Evolutionary conservation across 1,140 invertebrate genomes (phyloP).

Genomic region (Venustaconcha ellipsiformis): DNA sequence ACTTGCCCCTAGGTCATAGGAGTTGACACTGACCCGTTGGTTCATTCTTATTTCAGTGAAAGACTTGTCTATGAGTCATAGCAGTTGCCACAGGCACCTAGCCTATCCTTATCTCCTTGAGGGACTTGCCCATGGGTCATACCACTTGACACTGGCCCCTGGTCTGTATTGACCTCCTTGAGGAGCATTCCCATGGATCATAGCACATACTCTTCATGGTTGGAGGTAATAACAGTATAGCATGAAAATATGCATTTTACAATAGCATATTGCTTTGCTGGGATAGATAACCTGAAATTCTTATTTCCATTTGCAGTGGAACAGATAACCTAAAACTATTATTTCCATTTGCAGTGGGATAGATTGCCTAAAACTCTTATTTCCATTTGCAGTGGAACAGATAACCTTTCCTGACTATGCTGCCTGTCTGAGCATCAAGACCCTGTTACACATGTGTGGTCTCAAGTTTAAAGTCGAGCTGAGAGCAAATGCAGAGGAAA

Average conservation of each 20-base stretch:
- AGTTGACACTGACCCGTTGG: too few species aligned
- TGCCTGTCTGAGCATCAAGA: constrained; percentile 89
- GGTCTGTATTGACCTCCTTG: neutral
- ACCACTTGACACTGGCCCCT: too few species aligned
- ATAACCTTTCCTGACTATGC: constrained; percentile 92
- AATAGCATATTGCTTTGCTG: neutral
- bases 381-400: constrained; percentile 78
- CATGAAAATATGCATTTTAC: neutral
- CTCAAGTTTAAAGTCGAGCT: constrained; percentile 80
- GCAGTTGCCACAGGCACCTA: too few species aligned
- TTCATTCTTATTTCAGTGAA: too few species aligned
- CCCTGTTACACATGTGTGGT: constrained; percentile 93
- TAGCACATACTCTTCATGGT: neutral
- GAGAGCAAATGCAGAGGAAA: constrained; percentile 91
- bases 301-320: constrained; percentile 73
- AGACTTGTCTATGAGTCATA: neutral
- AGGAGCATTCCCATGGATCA: neutral
- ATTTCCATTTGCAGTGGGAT: neutral
- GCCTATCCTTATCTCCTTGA: neutral
- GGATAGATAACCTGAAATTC: neutral
- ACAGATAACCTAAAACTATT: constrained; percentile 82
- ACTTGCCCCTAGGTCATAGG: neutral
- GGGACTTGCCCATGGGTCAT: neutral
- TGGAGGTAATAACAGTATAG: neutral
- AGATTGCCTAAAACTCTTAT: neutral